Evolutionary conservation across 2,888 invertebrate species (phyloP).

Genomic region (Drosophila vallismaia): DNA sequence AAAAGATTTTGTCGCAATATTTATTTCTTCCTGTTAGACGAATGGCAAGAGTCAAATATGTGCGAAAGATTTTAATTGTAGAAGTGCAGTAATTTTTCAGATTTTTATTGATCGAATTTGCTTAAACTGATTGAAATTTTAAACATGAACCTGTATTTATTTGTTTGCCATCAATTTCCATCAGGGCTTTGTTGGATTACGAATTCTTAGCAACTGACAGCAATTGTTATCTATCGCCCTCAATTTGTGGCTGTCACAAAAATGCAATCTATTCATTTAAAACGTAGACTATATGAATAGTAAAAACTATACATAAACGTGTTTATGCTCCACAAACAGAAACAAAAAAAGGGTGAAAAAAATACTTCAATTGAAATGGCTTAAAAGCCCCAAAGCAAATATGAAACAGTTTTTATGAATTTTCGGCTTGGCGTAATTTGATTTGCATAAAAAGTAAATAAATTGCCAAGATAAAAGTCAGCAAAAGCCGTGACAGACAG

Average conservation of each 20-base stretch:
- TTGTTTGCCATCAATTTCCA: conserved; percentile 7
- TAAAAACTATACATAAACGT: conserved; percentile 8
- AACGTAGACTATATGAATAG: conserved; percentile 17
- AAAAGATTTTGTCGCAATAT: conserved; percentile 33
- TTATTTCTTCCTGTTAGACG: conserved; percentile 13
- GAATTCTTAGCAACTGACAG: background rate
- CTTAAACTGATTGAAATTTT: background rate
- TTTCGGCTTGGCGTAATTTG: conserved; percentile 55
- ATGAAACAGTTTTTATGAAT: conserved; percentile 28
- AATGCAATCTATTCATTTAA: conserved; percentile 63
- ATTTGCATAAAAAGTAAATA: conserved; percentile 72
- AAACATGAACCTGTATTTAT: background rate
- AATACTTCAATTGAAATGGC: conserved; percentile 51
- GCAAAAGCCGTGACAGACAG: conserved; percentile 37
- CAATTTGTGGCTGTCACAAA: conserved; percentile 47
- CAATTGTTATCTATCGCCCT: conserved; percentile 10
- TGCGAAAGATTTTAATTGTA: background rate
- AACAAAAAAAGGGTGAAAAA: conserved; percentile 17
- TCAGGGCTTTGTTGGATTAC: conserved; percentile 10
- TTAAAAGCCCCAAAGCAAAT: conserved; percentile 26
- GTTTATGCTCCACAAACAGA: conserved; percentile 1
- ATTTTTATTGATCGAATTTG: background rate
- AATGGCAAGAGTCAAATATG: conserved; percentile 1
- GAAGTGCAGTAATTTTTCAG: background rate
- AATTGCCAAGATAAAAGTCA: conserved; percentile 63